Evolutionary conservation across 2,797 vertebrate species (phyloP).

Genomic region (Knipowitschia caucasica): DNA sequence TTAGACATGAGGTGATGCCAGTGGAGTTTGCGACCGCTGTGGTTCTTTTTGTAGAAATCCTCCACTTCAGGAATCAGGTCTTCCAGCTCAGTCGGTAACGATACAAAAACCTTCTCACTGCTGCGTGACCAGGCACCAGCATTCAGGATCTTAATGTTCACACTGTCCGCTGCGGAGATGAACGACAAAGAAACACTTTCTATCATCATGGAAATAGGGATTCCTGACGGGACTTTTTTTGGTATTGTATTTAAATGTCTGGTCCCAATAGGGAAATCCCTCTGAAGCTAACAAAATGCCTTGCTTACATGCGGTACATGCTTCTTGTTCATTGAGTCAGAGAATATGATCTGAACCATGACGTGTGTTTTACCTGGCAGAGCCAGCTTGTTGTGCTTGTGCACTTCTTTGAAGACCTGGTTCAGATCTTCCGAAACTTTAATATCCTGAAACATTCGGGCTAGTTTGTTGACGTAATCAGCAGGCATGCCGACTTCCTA

Average conservation of each 20-base stretch:
- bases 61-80: constrained; percentile 97
- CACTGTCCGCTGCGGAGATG: constrained; percentile 84
- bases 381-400: constrained; percentile 97
- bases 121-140: constrained; percentile 96
- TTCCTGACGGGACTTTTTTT: neutral
- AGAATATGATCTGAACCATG: neutral
- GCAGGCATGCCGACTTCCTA: constrained; percentile 99
- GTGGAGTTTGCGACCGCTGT: constrained; percentile 95
- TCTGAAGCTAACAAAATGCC: too few relatives aligned
- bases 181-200: neutral
- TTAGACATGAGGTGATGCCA: constrained; percentile 99
- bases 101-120: constrained; percentile 96
- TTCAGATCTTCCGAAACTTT: constrained; percentile 98
- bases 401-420: constrained; percentile 98
- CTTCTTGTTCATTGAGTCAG: neutral
- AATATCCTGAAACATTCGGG: constrained; percentile 98
- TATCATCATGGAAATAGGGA: neutral
- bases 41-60: constrained; percentile 98
- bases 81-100: constrained; percentile 92
- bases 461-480: constrained; percentile 96
- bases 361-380: constrained; percentile 84
- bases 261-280: too few relatives aligned
- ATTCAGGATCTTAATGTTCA: constrained; percentile 98
- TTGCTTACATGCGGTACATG: too few relatives aligned
- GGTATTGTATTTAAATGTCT: neutral